These are phyloP conservation scores for Oxytorus armatus DNA, from an alignment of 2,888 invertebrate genomes.

Conservation along the genomic window DNA sequence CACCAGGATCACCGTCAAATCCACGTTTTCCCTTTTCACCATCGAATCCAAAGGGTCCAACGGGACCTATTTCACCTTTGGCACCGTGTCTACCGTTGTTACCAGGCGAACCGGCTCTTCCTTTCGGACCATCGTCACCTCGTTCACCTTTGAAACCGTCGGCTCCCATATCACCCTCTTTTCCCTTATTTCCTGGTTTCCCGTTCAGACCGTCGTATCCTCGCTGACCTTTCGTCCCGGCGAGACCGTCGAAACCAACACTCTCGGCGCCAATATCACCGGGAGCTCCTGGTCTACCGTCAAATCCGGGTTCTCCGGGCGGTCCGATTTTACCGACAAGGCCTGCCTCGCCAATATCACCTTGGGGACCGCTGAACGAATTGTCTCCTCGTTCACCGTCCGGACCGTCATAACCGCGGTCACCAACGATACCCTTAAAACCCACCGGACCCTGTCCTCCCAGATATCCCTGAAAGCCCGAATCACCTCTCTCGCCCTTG, in stretches of 20 bases:
- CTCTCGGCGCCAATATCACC: conserved; percentile 87
- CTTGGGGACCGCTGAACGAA: conserved; percentile 89
- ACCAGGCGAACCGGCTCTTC: conserved; percentile 77
- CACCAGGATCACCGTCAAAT: conserved; percentile 86
- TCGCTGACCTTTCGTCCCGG: conserved; percentile 79
- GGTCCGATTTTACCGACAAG: conserved; percentile 89
- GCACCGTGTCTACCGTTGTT: conserved; percentile 85
- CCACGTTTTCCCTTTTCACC: conserved; percentile 89
- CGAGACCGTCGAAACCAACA: conserved; percentile 74
- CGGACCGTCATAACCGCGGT: conserved; percentile 89
- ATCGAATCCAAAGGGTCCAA: conserved; percentile 89
- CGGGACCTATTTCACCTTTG: conserved; percentile 91
- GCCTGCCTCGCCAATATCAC: conserved; percentile 89
- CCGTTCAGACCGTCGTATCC: conserved; percentile 83
- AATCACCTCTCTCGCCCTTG: conserved; percentile 91
- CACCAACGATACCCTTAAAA: conserved; percentile 86
- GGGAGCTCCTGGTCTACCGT: conserved; percentile 89
- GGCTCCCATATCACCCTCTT: conserved; percentile 81
- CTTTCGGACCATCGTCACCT: conserved; percentile 85
- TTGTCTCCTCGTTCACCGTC: conserved; percentile 88
- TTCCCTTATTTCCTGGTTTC: conserved; percentile 82
- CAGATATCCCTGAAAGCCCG: conserved; percentile 88
- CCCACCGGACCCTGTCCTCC: conserved; percentile 88
- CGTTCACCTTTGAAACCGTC: conserved; percentile 87
- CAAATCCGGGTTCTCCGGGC: conserved; percentile 89